Base-by-base conservation (phyloP, 2,113 vertebrate genomes). In the Sterna hirundo region DNA sequence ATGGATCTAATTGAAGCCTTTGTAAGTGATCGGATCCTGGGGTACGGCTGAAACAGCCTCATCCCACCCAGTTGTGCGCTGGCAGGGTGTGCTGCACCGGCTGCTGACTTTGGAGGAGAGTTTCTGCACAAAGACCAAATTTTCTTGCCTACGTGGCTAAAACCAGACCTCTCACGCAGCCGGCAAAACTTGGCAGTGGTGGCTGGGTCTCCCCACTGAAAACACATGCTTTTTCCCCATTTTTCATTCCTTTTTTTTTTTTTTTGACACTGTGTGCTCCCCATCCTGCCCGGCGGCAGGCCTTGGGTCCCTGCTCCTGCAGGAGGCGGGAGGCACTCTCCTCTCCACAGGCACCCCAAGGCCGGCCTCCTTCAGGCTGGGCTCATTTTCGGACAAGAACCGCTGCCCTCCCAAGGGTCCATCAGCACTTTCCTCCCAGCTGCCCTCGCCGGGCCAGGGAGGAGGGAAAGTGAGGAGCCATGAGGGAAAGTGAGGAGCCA, bases 1-100 rank as follows among this genome's bases (percentile, higher is more conserved):
- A 96, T 93, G 93, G 86, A 94, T 97, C 62, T 95, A 97, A 97
- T 55, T 96, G 91, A 89, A 94, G 77, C 34, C 46, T 94, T 94
- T 92, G 78, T 95, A 83, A 91, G 74, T 1, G 62, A 88, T 79
- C 20, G 1, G 58, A 93, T 95, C 94, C 74, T 80, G 89, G 71
- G 81, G 51, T 90, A 94, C 69, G 44, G 54, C 84, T 94, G 84
- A 69, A 90, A 57, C 32, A 65, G 83, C 54, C 49, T 91, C 77
- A 79, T 87, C 91, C 86, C 89, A 83, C 62, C 22, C 70, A 74
- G 81, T 58, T 80, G 70, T 34, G 57, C 0, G 1, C 44, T 83
- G 93, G 94, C 91, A 89, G 86, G 32, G 26, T 68, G 62, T 27
- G 4, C 40, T 57, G 52, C 34, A 46, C 49, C 1, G 22, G 66